Evolutionary conservation across 2,888 invertebrate genomes (phyloP).

Genomic region (Neelides folsomi): DNA sequence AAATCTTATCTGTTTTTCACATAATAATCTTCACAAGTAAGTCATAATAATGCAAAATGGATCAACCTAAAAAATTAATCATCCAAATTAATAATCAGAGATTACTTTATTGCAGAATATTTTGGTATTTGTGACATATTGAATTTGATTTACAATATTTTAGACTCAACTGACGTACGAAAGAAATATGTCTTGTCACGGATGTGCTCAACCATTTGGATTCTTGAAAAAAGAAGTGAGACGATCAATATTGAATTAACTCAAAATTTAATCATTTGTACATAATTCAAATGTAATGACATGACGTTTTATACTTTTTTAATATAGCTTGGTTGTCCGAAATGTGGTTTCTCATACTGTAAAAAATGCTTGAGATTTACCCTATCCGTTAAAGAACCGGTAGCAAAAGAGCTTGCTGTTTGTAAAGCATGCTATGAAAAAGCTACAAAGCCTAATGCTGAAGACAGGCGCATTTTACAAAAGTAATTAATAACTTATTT

Average conservation of each 20-base stretch:
- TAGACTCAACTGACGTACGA: too few species aligned
- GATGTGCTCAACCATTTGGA: slow-evolving; percentile 22
- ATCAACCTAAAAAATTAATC: too few species aligned
- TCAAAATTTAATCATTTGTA: background rate
- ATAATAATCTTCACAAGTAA: too few species aligned
- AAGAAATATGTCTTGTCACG: slow-evolving; percentile 22
- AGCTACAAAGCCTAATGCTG: slow-evolving; percentile 7
- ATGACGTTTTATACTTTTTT: slow-evolving; percentile 35
- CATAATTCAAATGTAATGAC: background rate
- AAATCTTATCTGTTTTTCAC: too few species aligned
- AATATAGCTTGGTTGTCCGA: slow-evolving; percentile 71
- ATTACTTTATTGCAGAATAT: too few species aligned
- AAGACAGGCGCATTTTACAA: background rate
- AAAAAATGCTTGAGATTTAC: slow-evolving; percentile 64
- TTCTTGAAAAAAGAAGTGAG: slow-evolving; percentile 25
- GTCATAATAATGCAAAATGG: too few species aligned
- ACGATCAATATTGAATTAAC: background rate
- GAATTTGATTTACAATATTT: too few species aligned
- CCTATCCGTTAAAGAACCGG: slow-evolving; percentile 11
- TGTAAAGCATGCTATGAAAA: slow-evolving; percentile 2
- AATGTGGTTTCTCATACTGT: slow-evolving; percentile 72
- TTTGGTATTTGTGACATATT: too few species aligned
- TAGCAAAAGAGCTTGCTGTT: background rate
- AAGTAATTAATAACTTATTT: background rate
- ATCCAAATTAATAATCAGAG: too few species aligned